Evolutionary conservation across 2,888 invertebrate genomes (phyloP).

Genomic region (Heliothis peltigera): DNA sequence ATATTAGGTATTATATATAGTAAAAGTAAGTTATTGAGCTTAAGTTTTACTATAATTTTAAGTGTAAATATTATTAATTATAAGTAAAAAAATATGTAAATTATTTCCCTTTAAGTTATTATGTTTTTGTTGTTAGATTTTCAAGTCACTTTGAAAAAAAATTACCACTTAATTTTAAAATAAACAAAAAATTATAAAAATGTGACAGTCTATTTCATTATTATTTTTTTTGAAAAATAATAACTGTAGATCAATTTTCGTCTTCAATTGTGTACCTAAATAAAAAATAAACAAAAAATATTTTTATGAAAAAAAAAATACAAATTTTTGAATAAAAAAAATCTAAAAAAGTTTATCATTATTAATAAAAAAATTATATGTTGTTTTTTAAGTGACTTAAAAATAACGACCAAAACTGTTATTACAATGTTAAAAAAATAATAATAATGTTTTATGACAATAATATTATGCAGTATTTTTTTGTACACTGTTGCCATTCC

Average conservation of each 20-base stretch:
- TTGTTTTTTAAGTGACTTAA: constrained; percentile 20
- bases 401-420: constrained; percentile 13
- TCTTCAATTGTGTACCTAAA: too few relatives aligned
- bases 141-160: constrained; percentile 27
- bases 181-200: too few relatives aligned
- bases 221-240: constrained; percentile 17
- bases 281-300: background rate
- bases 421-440: background rate
- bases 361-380: background rate
- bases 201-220: constrained; percentile 5
- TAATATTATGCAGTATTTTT: constrained; percentile 30
- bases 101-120: constrained; percentile 10
- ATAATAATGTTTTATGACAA: constrained; percentile 14
- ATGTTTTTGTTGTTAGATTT: constrained; percentile 30
- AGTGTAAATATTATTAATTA: constrained; percentile 47
- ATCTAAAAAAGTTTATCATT: too few relatives aligned
- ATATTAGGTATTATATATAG: constrained; percentile 40
- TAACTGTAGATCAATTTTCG: background rate
- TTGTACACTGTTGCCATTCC: constrained; percentile 37
- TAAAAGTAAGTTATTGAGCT: constrained; percentile 70
- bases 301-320: background rate
- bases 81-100: constrained; percentile 9
- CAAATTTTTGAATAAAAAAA: too few relatives aligned
- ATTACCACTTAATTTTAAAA: background rate
- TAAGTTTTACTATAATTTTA: constrained; percentile 66